Base-by-base conservation (phyloP, 1,140 invertebrate genomes). In the Fragariocoptes setiger region DNA sequence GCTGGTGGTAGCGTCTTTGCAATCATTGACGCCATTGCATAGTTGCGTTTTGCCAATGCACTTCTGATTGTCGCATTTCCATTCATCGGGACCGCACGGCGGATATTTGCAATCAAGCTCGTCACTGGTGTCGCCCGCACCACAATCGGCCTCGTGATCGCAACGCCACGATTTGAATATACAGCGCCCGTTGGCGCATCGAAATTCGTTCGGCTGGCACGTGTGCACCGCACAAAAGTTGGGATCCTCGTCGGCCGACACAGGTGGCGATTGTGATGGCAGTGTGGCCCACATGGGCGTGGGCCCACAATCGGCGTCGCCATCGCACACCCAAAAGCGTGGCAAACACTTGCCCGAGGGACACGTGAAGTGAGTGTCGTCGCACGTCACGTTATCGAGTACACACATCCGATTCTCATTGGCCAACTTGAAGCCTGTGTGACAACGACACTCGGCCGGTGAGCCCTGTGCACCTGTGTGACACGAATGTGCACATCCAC, bases 91-190 rank as follows among this genome's bases (percentile, higher is more conserved):
- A 2, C 76, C 76, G 54, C 85, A 92, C 0, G 72, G 69, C 5
- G 77, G 76, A 57, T 86, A 86, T 2, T 67, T 50, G 55, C 85
- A 94, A n/a, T 72, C 75, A 44, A 76, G 62, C 57, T 94, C 85
- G 55, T 92, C 85, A 17, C 75, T 79, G 1, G 72, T 71, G 53
- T 95, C 68, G 21, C 79, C 74, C 56, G 85, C 94, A 21, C 79
- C 74, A 56, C 86, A 95, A 51, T 97, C 83, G 51, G 94, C 86
- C 62, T 75, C 85, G 54, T 78, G 74, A 57, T 86, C 80, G 52
- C 82, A 86, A 54, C 78, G 77, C 82, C 79, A 88, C 0, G 77
- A 75, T 51, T 76, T 76, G 52, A 86, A 85, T 46, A 94, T 90
- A 51, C 86, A 92, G 13, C 83, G 66, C 0, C 79, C 82, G 52